Conservation (phyloP, 2,113 vertebrate genomes). For the Salvelinus fontinalis region DNA sequence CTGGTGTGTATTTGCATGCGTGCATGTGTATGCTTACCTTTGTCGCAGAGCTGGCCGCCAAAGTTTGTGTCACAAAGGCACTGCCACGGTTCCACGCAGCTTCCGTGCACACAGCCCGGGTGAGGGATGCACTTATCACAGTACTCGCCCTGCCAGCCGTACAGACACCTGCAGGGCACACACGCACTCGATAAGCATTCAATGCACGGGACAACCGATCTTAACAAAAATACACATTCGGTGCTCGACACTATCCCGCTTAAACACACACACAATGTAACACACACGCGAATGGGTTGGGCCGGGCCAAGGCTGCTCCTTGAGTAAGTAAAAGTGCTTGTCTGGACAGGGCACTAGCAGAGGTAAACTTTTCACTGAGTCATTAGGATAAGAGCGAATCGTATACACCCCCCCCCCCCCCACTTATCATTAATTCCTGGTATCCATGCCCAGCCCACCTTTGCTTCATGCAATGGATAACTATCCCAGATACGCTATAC, state of each 20-base stretch:
- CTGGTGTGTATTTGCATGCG: too few relatives aligned
- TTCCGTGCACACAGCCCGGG: conserved; percentile 94
- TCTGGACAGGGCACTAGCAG: background rate
- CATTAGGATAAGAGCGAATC: background rate
- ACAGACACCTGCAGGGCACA: conserved; percentile 84
- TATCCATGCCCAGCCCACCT: background rate
- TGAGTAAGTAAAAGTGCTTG: background rate
- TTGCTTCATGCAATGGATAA: background rate
- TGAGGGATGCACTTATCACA: conserved; percentile 98
- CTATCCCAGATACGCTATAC: too few relatives aligned
- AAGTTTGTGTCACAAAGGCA: conserved; percentile 99
- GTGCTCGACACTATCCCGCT: too few relatives aligned
- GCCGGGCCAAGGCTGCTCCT: background rate
- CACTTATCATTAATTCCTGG: background rate
- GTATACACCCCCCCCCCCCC: too few relatives aligned
- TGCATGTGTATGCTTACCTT: conserved; percentile 77
- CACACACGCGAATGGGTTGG: background rate
- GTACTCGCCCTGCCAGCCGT: conserved; percentile 97
- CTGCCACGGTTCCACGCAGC: conserved; percentile 95
- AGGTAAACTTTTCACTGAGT: background rate
- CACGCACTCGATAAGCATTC: background rate
- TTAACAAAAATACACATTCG: too few relatives aligned
- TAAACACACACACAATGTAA: too few relatives aligned
- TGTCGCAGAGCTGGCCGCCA: conserved; percentile 98
- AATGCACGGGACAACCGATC: too few relatives aligned